These are phyloP conservation scores for Abscondita cerata DNA, from an alignment of 2,888 invertebrate genomes.

Conservation along the genomic window DNA sequence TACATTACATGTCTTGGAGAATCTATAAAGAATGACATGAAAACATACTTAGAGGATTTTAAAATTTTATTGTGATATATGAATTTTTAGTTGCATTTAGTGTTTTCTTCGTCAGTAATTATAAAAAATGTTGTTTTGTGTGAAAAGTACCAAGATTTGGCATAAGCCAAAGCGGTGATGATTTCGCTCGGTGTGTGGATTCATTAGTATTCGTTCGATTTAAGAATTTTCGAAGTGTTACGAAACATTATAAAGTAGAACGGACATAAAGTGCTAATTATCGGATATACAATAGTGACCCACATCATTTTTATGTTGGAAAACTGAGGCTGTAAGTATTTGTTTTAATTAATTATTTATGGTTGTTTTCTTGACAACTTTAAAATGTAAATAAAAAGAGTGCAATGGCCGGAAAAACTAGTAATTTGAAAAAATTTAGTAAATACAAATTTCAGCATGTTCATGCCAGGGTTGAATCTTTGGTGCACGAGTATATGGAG, in stretches of 20 bases:
- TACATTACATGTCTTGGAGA: slow-evolving; percentile 16
- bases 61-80: slow-evolving; percentile 12
- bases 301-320: slow-evolving; percentile 42
- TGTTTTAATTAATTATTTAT: too few species aligned
- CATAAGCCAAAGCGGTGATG: slow-evolving; percentile 48
- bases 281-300: slow-evolving; percentile 53
- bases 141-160: slow-evolving; percentile 43
- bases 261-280: slow-evolving; percentile 50
- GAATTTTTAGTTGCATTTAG: not conserved
- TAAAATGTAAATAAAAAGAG: slow-evolving; percentile 23
- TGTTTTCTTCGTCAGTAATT: not conserved
- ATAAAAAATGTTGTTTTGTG: slow-evolving; percentile 46
- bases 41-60: slow-evolving; percentile 49
- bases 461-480: not conserved
- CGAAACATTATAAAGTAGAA: slow-evolving; percentile 45
- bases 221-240: slow-evolving; percentile 11
- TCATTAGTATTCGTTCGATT: slow-evolving; percentile 6
- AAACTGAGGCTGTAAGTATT: slow-evolving; percentile 33
- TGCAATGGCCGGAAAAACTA: slow-evolving; percentile 1
- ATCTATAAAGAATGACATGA: slow-evolving; percentile 47
- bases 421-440: not conserved
- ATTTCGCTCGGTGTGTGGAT: slow-evolving; percentile 9
- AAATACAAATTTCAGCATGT: not conserved
- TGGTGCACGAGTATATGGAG: not conserved
- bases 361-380: slow-evolving; percentile 33